These are phyloP conservation scores for Mythimna albipuncta DNA, from an alignment of 2,888 invertebrate genomes.

Conservation along the genomic window DNA sequence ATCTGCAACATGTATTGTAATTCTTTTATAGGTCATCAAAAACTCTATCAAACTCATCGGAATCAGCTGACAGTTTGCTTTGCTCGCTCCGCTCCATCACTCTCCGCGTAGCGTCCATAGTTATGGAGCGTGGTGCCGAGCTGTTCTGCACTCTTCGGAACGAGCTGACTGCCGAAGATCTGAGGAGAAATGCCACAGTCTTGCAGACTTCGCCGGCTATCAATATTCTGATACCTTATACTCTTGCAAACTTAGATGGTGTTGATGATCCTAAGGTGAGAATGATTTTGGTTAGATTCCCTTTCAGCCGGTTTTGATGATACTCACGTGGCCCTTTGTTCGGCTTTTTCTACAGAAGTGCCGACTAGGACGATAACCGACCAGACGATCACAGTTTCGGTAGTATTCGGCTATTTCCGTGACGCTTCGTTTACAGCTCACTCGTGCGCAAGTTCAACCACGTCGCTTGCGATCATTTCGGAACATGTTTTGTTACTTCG, in stretches of 20 bases:
- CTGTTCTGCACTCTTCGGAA: slow-evolving; percentile 94
- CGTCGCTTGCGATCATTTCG: not conserved
- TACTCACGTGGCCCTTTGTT: too few relatives aligned
- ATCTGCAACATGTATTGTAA: not conserved
- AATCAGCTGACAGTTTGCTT: slow-evolving; percentile 76
- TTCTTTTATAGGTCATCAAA: slow-evolving; percentile 70
- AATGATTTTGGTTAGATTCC: not conserved
- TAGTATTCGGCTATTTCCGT: not conserved
- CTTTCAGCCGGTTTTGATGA: too few relatives aligned
- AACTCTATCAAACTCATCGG: slow-evolving; percentile 68
- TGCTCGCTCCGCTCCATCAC: slow-evolving; percentile 86
- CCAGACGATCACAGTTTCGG: not conserved
- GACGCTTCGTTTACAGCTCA: not conserved
- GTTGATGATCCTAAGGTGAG: slow-evolving; percentile 95
- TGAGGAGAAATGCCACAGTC: slow-evolving; percentile 78
- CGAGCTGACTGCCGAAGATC: slow-evolving; percentile 89
- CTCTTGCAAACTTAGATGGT: slow-evolving; percentile 96
- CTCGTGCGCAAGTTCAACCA: not conserved
- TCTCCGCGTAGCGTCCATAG: slow-evolving; percentile 94
- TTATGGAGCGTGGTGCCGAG: slow-evolving; percentile 94
- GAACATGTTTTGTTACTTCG: not conserved
- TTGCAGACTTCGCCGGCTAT: slow-evolving; percentile 90
- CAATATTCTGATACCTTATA: slow-evolving; percentile 95
- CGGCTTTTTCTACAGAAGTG: not conserved
- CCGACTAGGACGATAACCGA: not conserved